A percentile compares a stretch with the other conserved stretches of the same genome.
phyloP scores from a whole-genome alignment of 2,888 invertebrate genomes.

The Synergus laeviventris region DNA sequence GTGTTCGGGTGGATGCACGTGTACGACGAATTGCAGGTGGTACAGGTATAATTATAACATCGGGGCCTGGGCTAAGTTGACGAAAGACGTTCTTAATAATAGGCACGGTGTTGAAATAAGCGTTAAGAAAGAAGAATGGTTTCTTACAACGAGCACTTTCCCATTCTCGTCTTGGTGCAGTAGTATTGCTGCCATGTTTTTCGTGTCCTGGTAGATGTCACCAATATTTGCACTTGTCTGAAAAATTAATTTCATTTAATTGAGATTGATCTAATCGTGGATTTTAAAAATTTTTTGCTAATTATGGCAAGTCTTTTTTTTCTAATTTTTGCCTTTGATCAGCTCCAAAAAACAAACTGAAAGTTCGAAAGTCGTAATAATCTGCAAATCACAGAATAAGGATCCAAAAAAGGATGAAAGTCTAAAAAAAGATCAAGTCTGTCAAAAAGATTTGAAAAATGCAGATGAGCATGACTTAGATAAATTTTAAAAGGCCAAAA shows the following conservation, averaged over 20 bases:
- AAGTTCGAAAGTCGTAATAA: not conserved
- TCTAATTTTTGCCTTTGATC: not conserved
- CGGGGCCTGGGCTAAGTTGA: constrained; percentile 56
- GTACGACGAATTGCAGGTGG: constrained; percentile 56
- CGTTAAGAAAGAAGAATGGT: constrained; percentile 60
- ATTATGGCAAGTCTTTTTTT: no score
- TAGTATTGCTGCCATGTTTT: constrained; percentile 90
- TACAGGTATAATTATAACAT: constrained; percentile 64
- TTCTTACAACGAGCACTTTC: constrained; percentile 86
- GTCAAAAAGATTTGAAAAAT: not conserved
- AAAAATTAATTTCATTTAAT: not conserved
- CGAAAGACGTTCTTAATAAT: constrained; percentile 65
- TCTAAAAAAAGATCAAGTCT: not conserved
- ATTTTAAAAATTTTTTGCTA: no score
- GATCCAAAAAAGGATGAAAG: not conserved
- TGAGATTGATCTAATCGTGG: not conserved
- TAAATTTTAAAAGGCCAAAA: not conserved
- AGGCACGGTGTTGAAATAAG: constrained; percentile 63
- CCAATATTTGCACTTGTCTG: constrained; percentile 85
- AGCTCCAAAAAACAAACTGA: not conserved
- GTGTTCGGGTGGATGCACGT: constrained; percentile 48
- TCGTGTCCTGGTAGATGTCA: constrained; percentile 91
- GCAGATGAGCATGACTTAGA: not conserved
- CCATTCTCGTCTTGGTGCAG: constrained; percentile 89
- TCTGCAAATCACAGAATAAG: not conserved